A percentile compares a stretch with the other conserved stretches of the same genome.
Evolutionary conservation across 2,113 vertebrate species (phyloP).

Genomic region (Naja naja): DNA sequence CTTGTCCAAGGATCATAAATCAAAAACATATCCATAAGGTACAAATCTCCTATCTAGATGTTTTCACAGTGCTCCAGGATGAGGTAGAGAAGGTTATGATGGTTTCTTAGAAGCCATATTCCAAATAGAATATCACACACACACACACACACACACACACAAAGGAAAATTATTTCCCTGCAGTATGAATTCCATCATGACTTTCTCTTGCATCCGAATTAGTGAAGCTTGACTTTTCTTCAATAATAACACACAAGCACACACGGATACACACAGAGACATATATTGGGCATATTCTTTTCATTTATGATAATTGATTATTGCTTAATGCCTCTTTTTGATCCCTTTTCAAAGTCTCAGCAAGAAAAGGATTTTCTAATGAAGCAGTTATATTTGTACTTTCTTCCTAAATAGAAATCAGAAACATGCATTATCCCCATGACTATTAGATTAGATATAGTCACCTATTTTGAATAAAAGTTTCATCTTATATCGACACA

Average conservation of each 20-base stretch:
- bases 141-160: too few relatives aligned
- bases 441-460: background rate
- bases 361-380: background rate
- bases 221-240: background rate
- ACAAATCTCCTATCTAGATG: background rate
- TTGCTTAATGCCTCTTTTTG: background rate
- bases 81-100: background rate
- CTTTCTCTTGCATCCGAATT: background rate
- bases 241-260: background rate
- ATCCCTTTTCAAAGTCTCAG: background rate
- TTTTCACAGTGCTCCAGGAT: background rate
- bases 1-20: background rate
- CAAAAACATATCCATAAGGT: background rate
- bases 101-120: background rate
- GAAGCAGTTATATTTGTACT: background rate
- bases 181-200: background rate
- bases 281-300: background rate
- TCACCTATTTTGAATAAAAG: background rate
- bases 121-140: background rate
- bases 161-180: background rate
- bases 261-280: background rate
- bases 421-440: background rate
- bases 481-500: background rate
- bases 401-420: background rate
- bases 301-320: background rate